Conservation (phyloP, 2,113 vertebrate species). For the Falco punctatus region DNA sequence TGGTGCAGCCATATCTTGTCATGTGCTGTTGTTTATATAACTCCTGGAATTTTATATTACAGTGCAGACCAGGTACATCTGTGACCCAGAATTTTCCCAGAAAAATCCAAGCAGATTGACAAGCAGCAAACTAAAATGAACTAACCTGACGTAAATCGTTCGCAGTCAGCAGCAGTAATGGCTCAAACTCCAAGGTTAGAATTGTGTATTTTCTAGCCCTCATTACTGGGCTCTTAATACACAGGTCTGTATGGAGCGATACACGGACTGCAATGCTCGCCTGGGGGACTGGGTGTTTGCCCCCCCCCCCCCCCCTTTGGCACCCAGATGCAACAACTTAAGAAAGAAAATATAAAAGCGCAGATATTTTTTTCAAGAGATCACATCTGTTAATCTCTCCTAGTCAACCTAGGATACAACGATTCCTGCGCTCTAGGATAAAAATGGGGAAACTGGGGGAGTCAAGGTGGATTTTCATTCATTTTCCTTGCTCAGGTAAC, state of each 20-base stretch:
- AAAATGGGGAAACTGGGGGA: not conserved
- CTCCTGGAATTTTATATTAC: not conserved
- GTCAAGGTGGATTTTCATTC: not conserved
- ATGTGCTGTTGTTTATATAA: not conserved
- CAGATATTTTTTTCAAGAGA: not conserved
- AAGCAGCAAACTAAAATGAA: not conserved
- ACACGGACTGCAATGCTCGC: rapidly evolving
- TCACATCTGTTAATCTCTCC: not conserved
- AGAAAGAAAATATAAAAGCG: not conserved
- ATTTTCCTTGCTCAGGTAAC: not conserved
- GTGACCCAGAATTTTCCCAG: slow-evolving; percentile 7
- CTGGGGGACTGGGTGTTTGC: not conserved
- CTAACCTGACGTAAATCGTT: not conserved
- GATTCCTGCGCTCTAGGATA: not conserved
- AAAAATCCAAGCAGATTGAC: not conserved
- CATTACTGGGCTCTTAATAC: not conserved
- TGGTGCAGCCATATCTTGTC: not conserved
- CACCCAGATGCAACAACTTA: not conserved
- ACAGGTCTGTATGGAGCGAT: not conserved
- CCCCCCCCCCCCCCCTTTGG: not conserved
- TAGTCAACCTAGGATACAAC: not conserved
- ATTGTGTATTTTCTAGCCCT: not conserved
- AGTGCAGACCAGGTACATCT: not conserved
- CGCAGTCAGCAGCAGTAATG: not conserved
- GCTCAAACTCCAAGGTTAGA: not conserved